A percentile compares a stretch with the other conserved stretches of the same genome.
Conservation (phyloP, 2,888 invertebrate genomes). For the Eupsilia transversa region DNA sequence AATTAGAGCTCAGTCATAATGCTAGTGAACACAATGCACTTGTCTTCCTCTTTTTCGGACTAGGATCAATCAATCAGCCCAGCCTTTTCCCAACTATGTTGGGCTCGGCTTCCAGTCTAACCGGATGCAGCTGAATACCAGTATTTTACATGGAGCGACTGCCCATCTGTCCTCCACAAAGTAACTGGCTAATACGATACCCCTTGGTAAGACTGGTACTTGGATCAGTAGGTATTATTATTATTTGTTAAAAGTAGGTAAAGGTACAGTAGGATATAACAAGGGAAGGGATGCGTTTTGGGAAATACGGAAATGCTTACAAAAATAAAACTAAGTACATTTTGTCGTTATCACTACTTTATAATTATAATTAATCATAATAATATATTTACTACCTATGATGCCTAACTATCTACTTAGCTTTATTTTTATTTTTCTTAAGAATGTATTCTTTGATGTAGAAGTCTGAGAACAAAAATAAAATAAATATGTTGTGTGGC, state of each 20-base stretch:
- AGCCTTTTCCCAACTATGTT: too few relatives aligned
- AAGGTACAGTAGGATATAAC: not conserved
- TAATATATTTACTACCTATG: conserved; percentile 55
- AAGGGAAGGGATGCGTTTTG: not conserved
- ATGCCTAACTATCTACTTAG: conserved; percentile 67
- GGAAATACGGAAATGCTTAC: not conserved
- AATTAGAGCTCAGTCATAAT: not conserved
- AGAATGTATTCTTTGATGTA: conserved; percentile 92
- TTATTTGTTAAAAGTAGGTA: not conserved
- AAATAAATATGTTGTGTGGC: conserved; percentile 93
- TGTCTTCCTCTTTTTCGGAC: too few relatives aligned
- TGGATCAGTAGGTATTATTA: not conserved
- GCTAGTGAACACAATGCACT: not conserved
- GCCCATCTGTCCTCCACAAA: too few relatives aligned
- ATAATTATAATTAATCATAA: conserved; percentile 36
- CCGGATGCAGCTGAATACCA: too few relatives aligned
- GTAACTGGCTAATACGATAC: too few relatives aligned
- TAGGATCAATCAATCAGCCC: too few relatives aligned
- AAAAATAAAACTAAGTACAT: conserved; percentile 31
- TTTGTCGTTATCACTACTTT: conserved; percentile 25
- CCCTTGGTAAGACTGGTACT: too few relatives aligned
- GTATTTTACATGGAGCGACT: too few relatives aligned
- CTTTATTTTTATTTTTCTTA: conserved; percentile 82
- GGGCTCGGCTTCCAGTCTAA: too few relatives aligned
- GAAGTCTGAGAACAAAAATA: conserved; percentile 92